Base-by-base conservation (phyloP, 2,797 vertebrate species). In the Danio kyathit region DNA sequence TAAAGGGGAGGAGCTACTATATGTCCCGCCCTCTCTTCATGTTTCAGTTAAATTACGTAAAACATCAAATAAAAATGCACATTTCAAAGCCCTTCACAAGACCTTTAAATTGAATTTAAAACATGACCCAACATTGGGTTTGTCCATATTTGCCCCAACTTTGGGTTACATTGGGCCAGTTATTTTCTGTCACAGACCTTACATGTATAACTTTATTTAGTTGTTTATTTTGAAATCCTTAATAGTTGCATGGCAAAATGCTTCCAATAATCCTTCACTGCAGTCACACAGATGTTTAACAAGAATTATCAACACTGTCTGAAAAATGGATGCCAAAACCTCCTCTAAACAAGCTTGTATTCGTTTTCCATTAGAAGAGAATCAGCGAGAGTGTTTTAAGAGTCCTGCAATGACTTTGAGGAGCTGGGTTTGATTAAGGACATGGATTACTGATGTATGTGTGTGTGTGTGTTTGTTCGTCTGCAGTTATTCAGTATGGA, bases 401-500 rank as follows among this genome's bases (percentile, higher is more conserved):
- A 46, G 19, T 21, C 1, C 60, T 1, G 44, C n/a, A 75, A 10
- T 48, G 60, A 49, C 16, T 79, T 46, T 63, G 17, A 61, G 16
- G 38, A 48, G 38, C 5, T 72, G 21, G 16, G 13, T 86, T 71
- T 82, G 44, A 86, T 48, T 61, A 14, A 65, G 60, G 48, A 54
- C 16, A 29, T 64, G 7, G 59, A 21, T 48, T 3, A 12, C 61
- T 49, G 51, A 10, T 75, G 56, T 80, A 43, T 83, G 69, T n/a
- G 12, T 52, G 49, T 13, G 49, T 38, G n/a, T 83, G 21, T 83
- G 21, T 87, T 8, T 85, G 71, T 17, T 52, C 83, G 13, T 83
- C 71, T 69, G 41, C 86, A 99, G 98, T 99, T 85, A 97, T 99
- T 90, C 98, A 99, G 89, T 99, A 98, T 19, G 98, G 98, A 9